Conservation (phyloP, 2,113 vertebrate species). For the Colinus virginianus region DNA sequence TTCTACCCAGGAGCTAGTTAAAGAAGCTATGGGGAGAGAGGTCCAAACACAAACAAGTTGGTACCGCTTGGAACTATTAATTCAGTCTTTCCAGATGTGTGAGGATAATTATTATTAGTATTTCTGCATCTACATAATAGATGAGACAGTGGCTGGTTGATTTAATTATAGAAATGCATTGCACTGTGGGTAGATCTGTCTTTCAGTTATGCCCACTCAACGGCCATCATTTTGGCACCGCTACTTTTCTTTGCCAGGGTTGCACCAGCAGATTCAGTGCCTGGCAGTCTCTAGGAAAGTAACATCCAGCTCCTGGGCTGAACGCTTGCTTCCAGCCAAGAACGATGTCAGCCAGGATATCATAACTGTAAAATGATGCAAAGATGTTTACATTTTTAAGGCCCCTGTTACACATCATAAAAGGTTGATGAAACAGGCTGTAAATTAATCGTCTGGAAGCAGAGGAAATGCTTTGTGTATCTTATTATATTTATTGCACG, state of each 20-base stretch:
- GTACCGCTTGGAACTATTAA: slow-evolving; percentile 68
- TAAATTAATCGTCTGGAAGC: slow-evolving; percentile 67
- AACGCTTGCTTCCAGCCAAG: slow-evolving; percentile 23
- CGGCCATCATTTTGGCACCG: neutral
- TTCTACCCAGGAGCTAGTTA: slow-evolving; percentile 88
- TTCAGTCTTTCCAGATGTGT: slow-evolving; percentile 53
- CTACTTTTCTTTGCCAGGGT: slow-evolving; percentile 26
- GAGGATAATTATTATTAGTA: slow-evolving; percentile 51
- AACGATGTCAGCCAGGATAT: slow-evolving; percentile 41
- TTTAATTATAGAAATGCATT: slow-evolving; percentile 63
- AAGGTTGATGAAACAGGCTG: slow-evolving; percentile 74
- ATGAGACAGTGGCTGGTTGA: slow-evolving; percentile 57
- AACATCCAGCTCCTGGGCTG: slow-evolving; percentile 20
- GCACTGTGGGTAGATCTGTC: slow-evolving; percentile 38
- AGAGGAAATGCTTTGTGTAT: slow-evolving; percentile 50
- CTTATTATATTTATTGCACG: slow-evolving; percentile 51
- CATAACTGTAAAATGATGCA: slow-evolving; percentile 65
- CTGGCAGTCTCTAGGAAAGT: neutral
- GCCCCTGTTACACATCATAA: slow-evolving; percentile 68
- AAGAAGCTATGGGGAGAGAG: slow-evolving; percentile 77
- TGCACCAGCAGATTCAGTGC: neutral
- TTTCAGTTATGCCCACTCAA: neutral
- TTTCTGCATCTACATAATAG: slow-evolving; percentile 60
- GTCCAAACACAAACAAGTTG: slow-evolving; percentile 75
- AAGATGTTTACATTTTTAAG: slow-evolving; percentile 67